Base-by-base conservation (phyloP, 2,797 vertebrate genomes). In the Clarias laeviceps region DNA sequence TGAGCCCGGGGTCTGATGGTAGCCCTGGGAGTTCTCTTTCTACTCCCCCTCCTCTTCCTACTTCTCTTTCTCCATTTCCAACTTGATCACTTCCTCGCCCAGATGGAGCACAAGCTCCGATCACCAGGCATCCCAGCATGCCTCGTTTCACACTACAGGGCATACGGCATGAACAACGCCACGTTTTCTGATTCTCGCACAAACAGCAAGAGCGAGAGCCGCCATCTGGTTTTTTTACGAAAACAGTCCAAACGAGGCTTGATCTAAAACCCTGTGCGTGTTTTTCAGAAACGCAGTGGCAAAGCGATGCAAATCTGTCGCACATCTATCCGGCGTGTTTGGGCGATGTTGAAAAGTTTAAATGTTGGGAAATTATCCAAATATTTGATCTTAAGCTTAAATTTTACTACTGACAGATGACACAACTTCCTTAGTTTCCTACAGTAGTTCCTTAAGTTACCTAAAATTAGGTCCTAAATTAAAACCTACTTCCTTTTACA, bases 41-140 rank as follows among this genome's bases (percentile, higher is more conserved):
- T 77, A 1, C 76, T 61, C 18, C 4, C 40, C 17, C 22, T 27
- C 12, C 61, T 80, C 59, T n/a, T 65, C 24, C 3, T 62, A 32
- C 5, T 61, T 20, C 56, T 87, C 76, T 3, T 59, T 56, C 54
- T 34, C 9, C 74, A 61, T 76, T 61, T 84, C 59, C 64, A 82
- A 81, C 61, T 29, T 56, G 54, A 69, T 82, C 79, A 45, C 65
- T 81, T 86, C 72, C 74, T 64, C 66, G 20, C 84, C 86, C 86
- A 88, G 87, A 90, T 86, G 87, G 89, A 86, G 73, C 69, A 66
- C 54, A 61, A 70, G 88, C 77, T 88, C 83, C 37, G 72, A 73
- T 72, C 80, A 32, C 79, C 85, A 83, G 83, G 86, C 84, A 74
- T 88, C 87, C 87, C 90, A 89, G 87, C 88, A 88, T 86, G 90